These are phyloP conservation scores for Epinephelus awoara DNA, from an alignment of 2,797 vertebrate species.

Conservation along the genomic window DNA sequence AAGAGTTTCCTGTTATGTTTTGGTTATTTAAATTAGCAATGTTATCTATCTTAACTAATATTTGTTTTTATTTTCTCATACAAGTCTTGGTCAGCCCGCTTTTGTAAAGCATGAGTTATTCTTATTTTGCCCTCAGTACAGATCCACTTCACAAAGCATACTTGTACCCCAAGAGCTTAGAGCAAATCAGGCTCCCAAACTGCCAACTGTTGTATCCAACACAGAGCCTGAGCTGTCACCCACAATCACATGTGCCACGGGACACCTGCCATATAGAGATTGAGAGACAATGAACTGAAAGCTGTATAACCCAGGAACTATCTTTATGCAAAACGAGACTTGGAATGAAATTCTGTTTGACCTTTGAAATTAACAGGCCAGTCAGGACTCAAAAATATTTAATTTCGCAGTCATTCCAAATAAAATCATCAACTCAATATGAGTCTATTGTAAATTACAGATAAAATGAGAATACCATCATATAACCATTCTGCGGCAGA, in stretches of 20 bases:
- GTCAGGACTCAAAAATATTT: background rate
- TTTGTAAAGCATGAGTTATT: slow-evolving; percentile 54
- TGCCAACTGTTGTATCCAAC: slow-evolving; percentile 73
- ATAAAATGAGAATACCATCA: background rate
- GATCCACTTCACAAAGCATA: slow-evolving; percentile 43
- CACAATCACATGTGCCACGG: slow-evolving; percentile 71
- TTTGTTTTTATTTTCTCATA: background rate
- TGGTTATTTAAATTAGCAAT: slow-evolving; percentile 20
- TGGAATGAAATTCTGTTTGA: slow-evolving; percentile 20
- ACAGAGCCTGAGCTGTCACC: slow-evolving; percentile 60
- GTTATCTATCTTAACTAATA: slow-evolving; percentile 7
- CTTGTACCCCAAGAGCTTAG: slow-evolving; percentile 49
- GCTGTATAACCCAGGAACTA: slow-evolving; percentile 14
- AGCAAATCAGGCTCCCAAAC: slow-evolving; percentile 60
- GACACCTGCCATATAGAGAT: slow-evolving; percentile 67
- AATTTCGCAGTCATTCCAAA: background rate
- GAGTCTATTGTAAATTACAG: background rate
- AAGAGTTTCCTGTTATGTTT: slow-evolving; percentile 24
- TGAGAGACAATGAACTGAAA: slow-evolving; percentile 50
- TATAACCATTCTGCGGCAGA: slow-evolving; percentile 6
- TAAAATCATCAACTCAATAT: background rate
- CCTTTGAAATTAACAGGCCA: slow-evolving; percentile 25
- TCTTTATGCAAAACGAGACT: slow-evolving; percentile 29
- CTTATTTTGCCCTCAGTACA: slow-evolving; percentile 46
- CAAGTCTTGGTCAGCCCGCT: slow-evolving; percentile 20